A percentile compares a stretch with the other conserved stretches of the same genome.
Conservation (phyloP, 2,113 vertebrate genomes). For the Nothobranchius furzeri region DNA sequence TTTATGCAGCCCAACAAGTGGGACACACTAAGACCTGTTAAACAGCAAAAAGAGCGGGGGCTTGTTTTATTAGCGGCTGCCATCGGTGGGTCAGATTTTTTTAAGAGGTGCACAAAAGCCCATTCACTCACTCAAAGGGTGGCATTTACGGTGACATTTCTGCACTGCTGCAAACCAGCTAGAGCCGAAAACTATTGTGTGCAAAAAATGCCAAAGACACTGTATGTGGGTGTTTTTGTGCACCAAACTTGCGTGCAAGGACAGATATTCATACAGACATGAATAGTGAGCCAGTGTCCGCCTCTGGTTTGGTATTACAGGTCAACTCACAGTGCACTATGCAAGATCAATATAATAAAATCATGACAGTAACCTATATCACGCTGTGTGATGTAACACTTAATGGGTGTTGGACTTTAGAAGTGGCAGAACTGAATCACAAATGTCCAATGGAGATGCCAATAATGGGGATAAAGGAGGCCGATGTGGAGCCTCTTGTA, state of each 20-base stretch:
- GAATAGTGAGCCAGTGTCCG: slow-evolving; percentile 31
- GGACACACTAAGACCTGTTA: slow-evolving; percentile 58
- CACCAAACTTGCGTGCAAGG: slow-evolving; percentile 19
- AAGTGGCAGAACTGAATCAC: too few relatives aligned
- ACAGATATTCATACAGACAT: slow-evolving; percentile 20
- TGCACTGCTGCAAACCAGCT: slow-evolving; percentile 43
- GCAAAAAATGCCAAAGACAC: not conserved
- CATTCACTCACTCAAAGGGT: slow-evolving; percentile 61
- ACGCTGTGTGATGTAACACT: too few relatives aligned
- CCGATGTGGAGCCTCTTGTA: too few relatives aligned
- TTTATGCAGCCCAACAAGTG: slow-evolving; percentile 56
- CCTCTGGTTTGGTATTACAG: slow-evolving; percentile 6
- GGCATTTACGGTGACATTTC: slow-evolving; percentile 69
- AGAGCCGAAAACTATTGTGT: slow-evolving; percentile 16
- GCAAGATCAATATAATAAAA: too few relatives aligned
- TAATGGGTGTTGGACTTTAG: too few relatives aligned
- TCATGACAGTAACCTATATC: too few relatives aligned
- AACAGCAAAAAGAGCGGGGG: slow-evolving; percentile 46
- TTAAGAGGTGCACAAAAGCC: slow-evolving; percentile 73
- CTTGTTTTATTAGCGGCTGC: slow-evolving; percentile 49
- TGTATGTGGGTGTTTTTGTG: slow-evolving; percentile 3
- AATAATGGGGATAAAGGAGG: too few relatives aligned
- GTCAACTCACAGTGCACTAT: too few relatives aligned
- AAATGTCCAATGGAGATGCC: too few relatives aligned
- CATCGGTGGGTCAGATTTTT: slow-evolving; percentile 61